Percentiles rank a stretch among this genome's conserved stretches.
phyloP scores from a whole-genome alignment of 2,113 vertebrate species.

The Clupea harengus region DNA sequence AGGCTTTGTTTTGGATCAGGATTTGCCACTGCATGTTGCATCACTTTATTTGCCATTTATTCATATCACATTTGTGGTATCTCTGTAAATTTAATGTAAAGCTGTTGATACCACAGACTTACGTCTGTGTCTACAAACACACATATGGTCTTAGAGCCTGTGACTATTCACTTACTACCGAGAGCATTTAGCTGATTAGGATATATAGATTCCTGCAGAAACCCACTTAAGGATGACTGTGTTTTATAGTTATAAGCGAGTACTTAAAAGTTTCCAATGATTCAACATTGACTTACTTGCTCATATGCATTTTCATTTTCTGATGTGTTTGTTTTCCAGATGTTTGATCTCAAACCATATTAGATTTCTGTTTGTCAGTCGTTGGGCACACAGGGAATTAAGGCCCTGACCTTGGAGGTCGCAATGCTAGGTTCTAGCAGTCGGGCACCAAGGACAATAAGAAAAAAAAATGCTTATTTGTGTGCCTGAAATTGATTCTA shows the following conservation, averaged over 20 bases:
- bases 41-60: background rate
- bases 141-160: background rate
- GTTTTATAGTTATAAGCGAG: background rate
- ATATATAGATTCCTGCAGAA: background rate
- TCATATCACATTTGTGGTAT: background rate
- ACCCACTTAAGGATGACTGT: background rate
- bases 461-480: constrained; percentile 33
- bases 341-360: background rate
- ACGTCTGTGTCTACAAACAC: background rate
- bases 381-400: background rate
- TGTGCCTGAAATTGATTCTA: constrained; percentile 23
- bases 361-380: background rate
- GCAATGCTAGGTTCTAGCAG: background rate
- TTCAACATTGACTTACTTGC: background rate
- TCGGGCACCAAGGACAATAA: background rate
- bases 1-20: background rate
- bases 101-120: background rate
- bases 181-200: background rate
- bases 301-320: background rate
- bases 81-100: background rate
- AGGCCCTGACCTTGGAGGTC: background rate
- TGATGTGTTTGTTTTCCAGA: background rate
- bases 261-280: background rate
- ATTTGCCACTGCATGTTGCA: background rate
- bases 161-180: background rate